Evolutionary conservation across 2,797 vertebrate genomes (phyloP).

Genomic region (Babyrousa celebensis): DNA sequence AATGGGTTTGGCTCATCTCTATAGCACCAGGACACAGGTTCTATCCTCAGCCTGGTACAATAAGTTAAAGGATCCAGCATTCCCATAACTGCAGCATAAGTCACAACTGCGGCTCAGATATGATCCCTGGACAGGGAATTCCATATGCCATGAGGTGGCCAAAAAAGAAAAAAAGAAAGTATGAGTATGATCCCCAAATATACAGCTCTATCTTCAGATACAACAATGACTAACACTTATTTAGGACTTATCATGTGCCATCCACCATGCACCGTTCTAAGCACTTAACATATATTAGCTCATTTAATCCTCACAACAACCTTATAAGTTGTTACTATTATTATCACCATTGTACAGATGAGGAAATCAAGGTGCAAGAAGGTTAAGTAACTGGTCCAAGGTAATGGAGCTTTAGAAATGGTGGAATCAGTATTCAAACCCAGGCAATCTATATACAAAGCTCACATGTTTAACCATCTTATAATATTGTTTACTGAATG

Average conservation of each 20-base stretch:
- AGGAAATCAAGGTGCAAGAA: not conserved
- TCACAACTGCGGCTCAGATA: too few relatives aligned
- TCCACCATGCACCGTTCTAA: not conserved
- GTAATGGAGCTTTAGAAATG: not conserved
- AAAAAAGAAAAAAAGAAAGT: not conserved
- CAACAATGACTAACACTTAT: not conserved
- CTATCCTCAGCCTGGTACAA: too few relatives aligned
- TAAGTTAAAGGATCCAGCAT: too few relatives aligned
- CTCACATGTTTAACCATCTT: not conserved
- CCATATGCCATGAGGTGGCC: too few relatives aligned
- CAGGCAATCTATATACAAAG: not conserved
- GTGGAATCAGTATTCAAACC: not conserved
- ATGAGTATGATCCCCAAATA: not conserved
- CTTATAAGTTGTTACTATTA: not conserved
- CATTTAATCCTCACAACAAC: not conserved
- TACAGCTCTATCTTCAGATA: not conserved
- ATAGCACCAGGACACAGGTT: too few relatives aligned
- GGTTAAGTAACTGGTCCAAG: constrained; percentile 15
- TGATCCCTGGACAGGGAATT: too few relatives aligned
- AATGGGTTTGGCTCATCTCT: too few relatives aligned
- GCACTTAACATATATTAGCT: not conserved
- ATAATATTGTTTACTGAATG: not conserved
- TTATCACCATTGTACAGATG: not conserved
- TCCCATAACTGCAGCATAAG: too few relatives aligned
- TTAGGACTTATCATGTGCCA: not conserved